phyloP scores from a whole-genome alignment of 2,797 vertebrate species.

The Sebastiscus albofasciatus region DNA sequence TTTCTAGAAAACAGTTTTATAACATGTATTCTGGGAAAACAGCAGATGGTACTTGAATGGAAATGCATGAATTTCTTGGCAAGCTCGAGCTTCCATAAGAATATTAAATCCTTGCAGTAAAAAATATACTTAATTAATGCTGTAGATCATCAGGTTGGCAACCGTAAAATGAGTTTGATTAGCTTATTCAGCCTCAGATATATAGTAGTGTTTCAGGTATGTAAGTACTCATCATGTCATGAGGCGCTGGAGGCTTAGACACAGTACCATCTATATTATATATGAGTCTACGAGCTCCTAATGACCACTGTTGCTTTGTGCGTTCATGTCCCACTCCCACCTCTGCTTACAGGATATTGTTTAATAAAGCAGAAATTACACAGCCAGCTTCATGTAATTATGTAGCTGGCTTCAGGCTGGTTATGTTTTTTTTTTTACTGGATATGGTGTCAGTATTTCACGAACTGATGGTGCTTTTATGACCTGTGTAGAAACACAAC shows the following conservation, averaged over 20 bases:
- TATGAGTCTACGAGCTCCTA: neutral
- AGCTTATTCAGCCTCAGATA: too few species aligned
- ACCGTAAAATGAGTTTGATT: neutral
- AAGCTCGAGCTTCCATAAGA: neutral
- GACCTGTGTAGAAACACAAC: neutral
- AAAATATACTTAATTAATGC: neutral
- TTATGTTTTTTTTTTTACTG: neutral
- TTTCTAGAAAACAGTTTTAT: neutral
- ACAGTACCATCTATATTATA: neutral
- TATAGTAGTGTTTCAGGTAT: neutral
- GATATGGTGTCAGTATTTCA: neutral
- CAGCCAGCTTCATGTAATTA: slow-evolving; percentile 5
- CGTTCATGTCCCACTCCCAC: neutral
- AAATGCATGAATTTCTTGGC: neutral
- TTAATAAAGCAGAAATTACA: slow-evolving; percentile 27
- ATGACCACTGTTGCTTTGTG: slow-evolving; percentile 2
- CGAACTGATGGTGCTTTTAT: neutral
- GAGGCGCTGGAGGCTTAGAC: neutral
- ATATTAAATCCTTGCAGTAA: neutral
- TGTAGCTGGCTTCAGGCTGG: neutral
- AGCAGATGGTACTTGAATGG: neutral
- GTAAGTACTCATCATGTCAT: neutral
- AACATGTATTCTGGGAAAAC: neutral
- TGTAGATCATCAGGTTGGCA: neutral
- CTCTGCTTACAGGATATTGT: neutral